These are phyloP conservation scores for Kryptolebias marmoratus DNA, from an alignment of 2,113 vertebrate species.

Conservation along the genomic window DNA sequence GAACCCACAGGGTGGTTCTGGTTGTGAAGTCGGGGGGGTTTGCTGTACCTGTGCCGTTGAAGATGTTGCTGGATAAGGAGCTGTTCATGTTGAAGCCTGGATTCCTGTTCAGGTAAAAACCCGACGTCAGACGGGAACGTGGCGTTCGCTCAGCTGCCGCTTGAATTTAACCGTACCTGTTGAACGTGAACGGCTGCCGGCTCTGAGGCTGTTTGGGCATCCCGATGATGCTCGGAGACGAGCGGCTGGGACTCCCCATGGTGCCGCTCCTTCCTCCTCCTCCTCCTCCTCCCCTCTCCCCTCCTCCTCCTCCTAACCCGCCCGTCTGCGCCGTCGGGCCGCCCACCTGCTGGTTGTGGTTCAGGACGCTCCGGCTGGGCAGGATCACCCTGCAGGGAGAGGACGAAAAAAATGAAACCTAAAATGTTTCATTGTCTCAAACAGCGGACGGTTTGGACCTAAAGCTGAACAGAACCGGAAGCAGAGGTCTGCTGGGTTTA, in stretches of 20 bases:
- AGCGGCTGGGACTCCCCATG: constrained; percentile 98
- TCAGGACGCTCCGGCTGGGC: constrained; percentile 96
- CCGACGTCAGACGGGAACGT: too few relatives aligned
- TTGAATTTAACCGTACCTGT: constrained; percentile 82
- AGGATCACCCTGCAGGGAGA: constrained; percentile 87
- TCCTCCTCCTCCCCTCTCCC: constrained; percentile 47
- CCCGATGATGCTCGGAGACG: constrained; percentile 99
- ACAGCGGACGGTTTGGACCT: too few relatives aligned
- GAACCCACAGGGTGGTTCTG: too few relatives aligned
- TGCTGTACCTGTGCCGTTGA: constrained; percentile 94
- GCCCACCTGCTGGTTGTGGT: constrained; percentile 90
- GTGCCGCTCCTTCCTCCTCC: constrained; percentile 87
- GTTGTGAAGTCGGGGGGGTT: too few relatives aligned
- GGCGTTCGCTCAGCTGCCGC: too few relatives aligned
- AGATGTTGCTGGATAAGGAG: constrained; percentile 99
- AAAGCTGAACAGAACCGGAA: too few relatives aligned
- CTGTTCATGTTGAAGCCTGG: constrained; percentile 98
- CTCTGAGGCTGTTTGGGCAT: constrained; percentile 99
- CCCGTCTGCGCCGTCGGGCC: constrained; percentile 84
- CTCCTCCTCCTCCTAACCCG: constrained; percentile 86
- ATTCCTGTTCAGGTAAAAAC: constrained; percentile 83
- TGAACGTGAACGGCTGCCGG: constrained; percentile 98
- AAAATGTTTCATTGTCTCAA: too few relatives aligned
- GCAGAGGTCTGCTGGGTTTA: not conserved
- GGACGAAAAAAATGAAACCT: not conserved